Evolutionary conservation across 2,888 invertebrate genomes (phyloP), one percentile per base, ranked within the genome.

Genomic region (Athripsodes cinereus): DNA sequence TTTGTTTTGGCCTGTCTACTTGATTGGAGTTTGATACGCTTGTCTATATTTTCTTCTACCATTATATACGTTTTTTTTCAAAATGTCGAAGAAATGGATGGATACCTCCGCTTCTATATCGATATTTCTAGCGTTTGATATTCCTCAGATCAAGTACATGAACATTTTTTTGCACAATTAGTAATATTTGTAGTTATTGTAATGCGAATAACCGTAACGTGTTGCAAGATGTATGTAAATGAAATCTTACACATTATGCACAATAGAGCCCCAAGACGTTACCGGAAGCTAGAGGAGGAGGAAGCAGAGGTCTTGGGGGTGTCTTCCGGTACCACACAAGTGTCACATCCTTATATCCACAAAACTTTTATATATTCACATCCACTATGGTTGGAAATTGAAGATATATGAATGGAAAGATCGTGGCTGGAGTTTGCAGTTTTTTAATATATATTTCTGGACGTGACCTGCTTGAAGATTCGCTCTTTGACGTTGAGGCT

Each of bases 261-360:
- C 40, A 40, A 16, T 16, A 13, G 40, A 16, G 16, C n/a, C n/a
- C 40, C 40, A 16, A 13, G 40, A 40, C 13, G 40, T 40, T 16
- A 16, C 13, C 19, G 48, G 19, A 48, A 11, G 22, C 18, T 3
- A 48, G 6, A 6, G 48, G 19, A 5, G 10, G 8, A 22, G 16
- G 18, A 40, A 44, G 40, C 13, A 40, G 20, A 16, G 22, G 53
- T 21, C 11, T 18, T 11, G 48, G 56, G 48, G 57, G 18, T 31
- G 31, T 26, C 55, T 59, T 62, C 57, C 62, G 57, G 21, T 53
- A 47, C 56, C 57, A 59, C 57, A 62, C 62, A 62, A 62, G 62
- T 59, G 59, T 59, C 59, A 62, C 62, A 52, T 62, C 62, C 62
- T 31, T 21, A 47, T 54, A 47, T 46, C 22, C 53, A 47, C 49